These are phyloP conservation scores for Balearica regulorum DNA, from an alignment of 2,797 vertebrate species.

Conservation along the genomic window DNA sequence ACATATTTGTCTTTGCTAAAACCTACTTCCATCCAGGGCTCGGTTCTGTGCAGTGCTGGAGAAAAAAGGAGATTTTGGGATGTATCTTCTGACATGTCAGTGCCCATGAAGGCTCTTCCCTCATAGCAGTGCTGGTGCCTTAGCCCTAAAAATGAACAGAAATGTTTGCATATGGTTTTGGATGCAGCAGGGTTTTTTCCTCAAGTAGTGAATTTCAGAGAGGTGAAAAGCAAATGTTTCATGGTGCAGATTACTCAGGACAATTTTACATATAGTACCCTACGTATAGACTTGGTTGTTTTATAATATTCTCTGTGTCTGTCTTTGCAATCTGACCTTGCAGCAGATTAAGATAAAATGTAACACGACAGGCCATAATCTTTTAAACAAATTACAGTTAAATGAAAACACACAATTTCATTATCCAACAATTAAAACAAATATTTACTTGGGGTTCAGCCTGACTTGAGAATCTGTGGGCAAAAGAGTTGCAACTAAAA, in stretches of 20 bases:
- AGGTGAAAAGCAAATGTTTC: not conserved
- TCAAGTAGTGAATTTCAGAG: constrained; percentile 1
- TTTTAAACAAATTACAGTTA: not conserved
- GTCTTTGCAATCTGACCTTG: not conserved
- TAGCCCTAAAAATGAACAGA: constrained; percentile 2
- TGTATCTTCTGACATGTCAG: not conserved
- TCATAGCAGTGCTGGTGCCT: not conserved
- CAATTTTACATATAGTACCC: not conserved
- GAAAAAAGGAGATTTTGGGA: not conserved
- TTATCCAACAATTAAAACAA: not conserved
- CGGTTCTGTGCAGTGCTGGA: not conserved
- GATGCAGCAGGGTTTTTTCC: not conserved
- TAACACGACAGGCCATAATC: not conserved
- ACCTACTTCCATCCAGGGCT: not conserved
- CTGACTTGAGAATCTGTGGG: not conserved
- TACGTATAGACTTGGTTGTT: not conserved
- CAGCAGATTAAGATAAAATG: not conserved
- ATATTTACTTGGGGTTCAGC: not conserved
- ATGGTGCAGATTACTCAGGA: constrained; percentile 19
- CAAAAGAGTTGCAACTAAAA: not conserved
- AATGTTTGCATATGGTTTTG: not conserved
- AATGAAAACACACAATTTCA: not conserved
- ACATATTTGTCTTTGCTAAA: not conserved
- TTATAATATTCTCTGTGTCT: not conserved
- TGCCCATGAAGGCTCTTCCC: not conserved